Conservation (phyloP, 2,113 vertebrate species). For the Colistium nudipinnis region DNA sequence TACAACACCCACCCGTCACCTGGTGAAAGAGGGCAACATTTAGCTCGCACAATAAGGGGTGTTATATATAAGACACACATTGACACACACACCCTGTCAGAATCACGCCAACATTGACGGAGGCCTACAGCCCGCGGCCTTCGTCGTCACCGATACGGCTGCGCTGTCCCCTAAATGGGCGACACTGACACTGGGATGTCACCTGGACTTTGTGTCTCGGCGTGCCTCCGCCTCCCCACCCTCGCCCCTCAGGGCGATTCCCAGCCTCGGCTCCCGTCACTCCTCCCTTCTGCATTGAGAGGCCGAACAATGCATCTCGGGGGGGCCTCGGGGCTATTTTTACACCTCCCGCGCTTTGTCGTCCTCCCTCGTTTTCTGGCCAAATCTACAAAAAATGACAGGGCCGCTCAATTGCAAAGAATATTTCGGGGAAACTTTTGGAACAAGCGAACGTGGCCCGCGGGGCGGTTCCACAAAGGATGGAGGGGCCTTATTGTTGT, state of each 20-base stretch:
- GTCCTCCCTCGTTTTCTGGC: constrained; percentile 38
- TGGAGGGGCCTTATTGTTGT: constrained; percentile 57
- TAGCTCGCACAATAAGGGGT: constrained; percentile 47
- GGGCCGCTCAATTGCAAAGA: constrained; percentile 55
- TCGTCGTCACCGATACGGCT: constrained; percentile 76
- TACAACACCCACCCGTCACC: constrained; percentile 22
- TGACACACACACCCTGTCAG: constrained; percentile 60
- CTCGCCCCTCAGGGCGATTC: constrained; percentile 68
- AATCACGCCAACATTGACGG: constrained; percentile 59
- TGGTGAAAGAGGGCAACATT: constrained; percentile 48
- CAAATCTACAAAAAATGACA: constrained; percentile 59
- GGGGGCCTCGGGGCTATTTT: constrained; percentile 51
- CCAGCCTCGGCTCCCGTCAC: constrained; percentile 70
- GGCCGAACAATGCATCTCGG: constrained; percentile 62
- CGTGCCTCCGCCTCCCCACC: constrained; percentile 71
- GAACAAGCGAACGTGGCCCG: constrained; percentile 48
- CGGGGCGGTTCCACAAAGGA: constrained; percentile 64
- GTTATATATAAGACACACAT: constrained; percentile 55
- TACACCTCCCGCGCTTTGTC: constrained; percentile 69
- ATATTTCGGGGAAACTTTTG: constrained; percentile 60
- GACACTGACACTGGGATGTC: constrained; percentile 78
- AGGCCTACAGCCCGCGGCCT: constrained; percentile 61
- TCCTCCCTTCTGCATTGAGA: constrained; percentile 73
- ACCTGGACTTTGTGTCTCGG: constrained; percentile 79
- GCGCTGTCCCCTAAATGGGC: constrained; percentile 51